These are phyloP conservation scores for Tarsius wallacei DNA, from an alignment of 2,797 vertebrate species.

Conservation along the genomic window DNA sequence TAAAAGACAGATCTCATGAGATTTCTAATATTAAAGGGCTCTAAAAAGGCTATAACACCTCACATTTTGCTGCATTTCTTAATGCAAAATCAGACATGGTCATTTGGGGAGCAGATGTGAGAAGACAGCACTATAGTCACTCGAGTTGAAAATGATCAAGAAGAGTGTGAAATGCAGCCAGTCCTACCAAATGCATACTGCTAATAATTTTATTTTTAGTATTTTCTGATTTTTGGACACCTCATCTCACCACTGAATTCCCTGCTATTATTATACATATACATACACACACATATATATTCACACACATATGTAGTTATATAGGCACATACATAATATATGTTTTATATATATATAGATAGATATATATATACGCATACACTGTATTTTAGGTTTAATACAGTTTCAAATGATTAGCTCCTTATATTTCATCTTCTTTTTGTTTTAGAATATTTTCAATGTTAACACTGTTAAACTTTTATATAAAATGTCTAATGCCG, in stretches of 20 bases:
- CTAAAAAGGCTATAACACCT: not conserved
- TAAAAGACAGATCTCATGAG: not conserved
- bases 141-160: not conserved
- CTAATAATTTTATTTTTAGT: not conserved
- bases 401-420: not conserved
- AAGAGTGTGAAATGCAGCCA: not conserved
- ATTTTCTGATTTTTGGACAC: not conserved
- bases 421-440: not conserved
- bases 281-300: not conserved
- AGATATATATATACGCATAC: fast-evolving
- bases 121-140: not conserved
- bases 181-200: fast-evolving
- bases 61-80: not conserved
- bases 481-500: not conserved
- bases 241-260: not conserved
- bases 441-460: conserved; percentile 10
- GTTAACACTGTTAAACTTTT: not conserved
- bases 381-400: not conserved
- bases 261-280: not conserved
- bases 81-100: not conserved
- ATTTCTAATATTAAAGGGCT: not conserved
- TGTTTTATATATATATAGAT: not conserved
- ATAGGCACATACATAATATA: not conserved
- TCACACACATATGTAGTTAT: not conserved
- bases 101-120: not conserved